Evolutionary conservation across 2,888 invertebrate genomes (phyloP), one percentile per base, ranked within the genome.

Genomic region (Amblyteles armatorius): DNA sequence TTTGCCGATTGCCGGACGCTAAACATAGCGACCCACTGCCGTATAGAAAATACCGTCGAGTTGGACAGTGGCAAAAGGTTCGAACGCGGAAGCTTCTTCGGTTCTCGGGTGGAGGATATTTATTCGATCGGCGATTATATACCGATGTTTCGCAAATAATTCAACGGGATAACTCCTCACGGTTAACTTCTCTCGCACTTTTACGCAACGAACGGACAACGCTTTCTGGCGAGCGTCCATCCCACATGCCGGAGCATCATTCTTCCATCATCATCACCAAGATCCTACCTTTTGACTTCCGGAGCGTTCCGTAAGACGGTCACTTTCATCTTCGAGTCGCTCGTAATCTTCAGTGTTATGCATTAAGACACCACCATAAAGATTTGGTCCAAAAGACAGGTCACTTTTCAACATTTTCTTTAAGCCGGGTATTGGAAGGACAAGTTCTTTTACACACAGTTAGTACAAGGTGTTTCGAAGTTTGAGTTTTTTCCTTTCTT

Each of bases 211-310:
- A 33, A 48, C 44, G 40, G 33, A 29, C 36, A 11, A 16, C 9
- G n/a, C 26, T 63, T 65, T 63, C 9, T 9, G 76, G 71, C 72
- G 40, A 60, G 50, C 33, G 2, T 55, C 55, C 67, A 60, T 26
- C 4, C 40, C 48, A 71, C 44, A 29, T 33, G 40, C 40, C 73
- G 60, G 26, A 26, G 68, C 63, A 68, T 44, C 63, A 52, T 50
- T 44, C 16, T 72, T 29, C 74, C 19, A 44, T 65, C 71, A 72
- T 73, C 73, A 40, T 48, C 50, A 48, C 50, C 74, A 16, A 63
- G 11, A 77, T 84, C 84, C 84, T 84, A 84, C 84, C 84, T 84
- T 84, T 68, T 68, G 52, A 52, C 48, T 69, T 69, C 65, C 68
- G 36, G 40, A 83, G 71, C 29, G 29, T 60, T 71, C 52, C 65